Base-by-base conservation (phyloP, 2,797 vertebrate species). In the Cyprinodon diabolis region DNA sequence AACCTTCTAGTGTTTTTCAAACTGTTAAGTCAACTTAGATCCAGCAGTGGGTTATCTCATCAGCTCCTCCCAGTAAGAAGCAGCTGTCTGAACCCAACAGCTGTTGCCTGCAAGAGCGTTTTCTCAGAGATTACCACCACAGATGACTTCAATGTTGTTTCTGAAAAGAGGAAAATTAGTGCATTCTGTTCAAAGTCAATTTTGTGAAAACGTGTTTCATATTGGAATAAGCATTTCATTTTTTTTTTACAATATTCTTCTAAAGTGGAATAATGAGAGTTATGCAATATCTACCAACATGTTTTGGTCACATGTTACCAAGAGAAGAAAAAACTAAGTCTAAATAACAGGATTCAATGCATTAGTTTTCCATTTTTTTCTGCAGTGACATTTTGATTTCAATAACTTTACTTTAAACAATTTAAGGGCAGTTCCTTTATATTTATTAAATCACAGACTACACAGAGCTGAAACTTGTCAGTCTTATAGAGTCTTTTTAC, bases 71-170 rank as follows among this genome's bases (percentile, higher is more conserved):
- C 81, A 69, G 73, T 81, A 37, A 70, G 73, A 48, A 75, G 67
- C 71, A 77, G 79, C 79, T 86, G 84, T 87, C 81, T 80, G 71
- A 37, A 45, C 63, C 60, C 60, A 68, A 37, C 84, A 85, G 84
- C 79, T 89, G 85, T 54, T 35, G 21, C 30, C 7, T 11, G 10
- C 65, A 37, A 67, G 25, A 4, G 45, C 4, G 57, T 69, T 82
- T 1, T 73, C 63, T 79, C 23, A 43, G 60, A 81, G 73, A 82
- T 63, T 65, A 37, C 13, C 23, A 57, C 43, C 54, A 54, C 57
- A 45, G 23, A 70, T 56, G 40, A 76, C 12, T 43, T 23, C n/a
- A 60, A 56, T 25, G 67, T 60, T 63, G 69, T 58, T 76, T 49
- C 17, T 55, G 47, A 43, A 62, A 62, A 55, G 21, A 45, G 51